Evolutionary conservation across 53 echinoderm and acorn worm species (phyloP), one percentile per base, ranked within the genome.

Genomic region (Holothuria leucospilota): DNA sequence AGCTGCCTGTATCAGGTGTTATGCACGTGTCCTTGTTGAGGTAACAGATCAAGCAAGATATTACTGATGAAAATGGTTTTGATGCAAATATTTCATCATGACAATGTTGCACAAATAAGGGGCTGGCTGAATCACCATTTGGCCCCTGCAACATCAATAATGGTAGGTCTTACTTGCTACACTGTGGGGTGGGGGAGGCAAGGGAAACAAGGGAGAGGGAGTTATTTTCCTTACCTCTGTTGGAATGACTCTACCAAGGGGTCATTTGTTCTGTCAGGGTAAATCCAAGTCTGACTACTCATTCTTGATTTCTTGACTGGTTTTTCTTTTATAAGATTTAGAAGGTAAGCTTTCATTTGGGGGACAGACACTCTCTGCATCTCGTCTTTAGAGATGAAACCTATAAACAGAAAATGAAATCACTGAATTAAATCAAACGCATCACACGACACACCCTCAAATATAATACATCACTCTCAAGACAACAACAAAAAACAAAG

Each of bases 241-340:
- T 94, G 94, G 85, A 96, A 94, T 9, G 91, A 86, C 5, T 89
- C 73, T 0, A 96, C 91, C 41, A 96, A 58, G 2, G 80, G 81
- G 56, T 94, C 93, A 12, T 86, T 63, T 0, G 75, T 86, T 62
- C 65, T 41, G 63, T 94, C 93, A 0, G 97, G 97, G 72, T 93
- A 96, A 58, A 96, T 93, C 97, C 97, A 96, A 7, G 97, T 88
- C 90, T 96, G 97, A 63, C 93, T 91, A 34, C 97, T 96, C 86
- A 88, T 91, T 25, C 97, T 85, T 15, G 97, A 96, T 78, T 92
- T 94, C 90, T 94, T 93, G 41, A 69, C 75, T 0, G 97, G 97
- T 34, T 93, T 82, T 18, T 83, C 77, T 15, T 67, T 71, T n/a
- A 70, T 67, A 11, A 94, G 83, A 20, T 93, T 70, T 23, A 60